A percentile compares a stretch with the other conserved stretches of the same genome.
Conservation (phyloP, 1,140 invertebrate genomes). For the Hypothenemus hampei region DNA sequence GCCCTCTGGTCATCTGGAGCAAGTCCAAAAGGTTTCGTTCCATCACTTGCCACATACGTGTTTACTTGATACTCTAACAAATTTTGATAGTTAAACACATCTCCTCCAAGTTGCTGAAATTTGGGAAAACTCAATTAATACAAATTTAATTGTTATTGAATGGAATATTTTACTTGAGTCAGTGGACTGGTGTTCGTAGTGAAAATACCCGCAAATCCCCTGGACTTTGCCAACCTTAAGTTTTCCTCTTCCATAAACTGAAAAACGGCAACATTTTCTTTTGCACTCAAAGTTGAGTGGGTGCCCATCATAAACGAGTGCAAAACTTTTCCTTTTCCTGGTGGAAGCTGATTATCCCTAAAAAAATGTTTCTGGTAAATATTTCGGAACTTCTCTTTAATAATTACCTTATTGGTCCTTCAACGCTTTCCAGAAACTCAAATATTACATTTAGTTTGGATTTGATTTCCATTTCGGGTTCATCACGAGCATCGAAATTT, state of each 20-base stretch:
- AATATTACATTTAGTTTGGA: slow-evolving; percentile 68
- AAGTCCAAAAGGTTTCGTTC: slow-evolving; percentile 63
- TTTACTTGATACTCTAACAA: slow-evolving; percentile 77
- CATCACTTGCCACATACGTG: slow-evolving; percentile 64
- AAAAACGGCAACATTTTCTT: slow-evolving; percentile 73
- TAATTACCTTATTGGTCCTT: slow-evolving; percentile 62
- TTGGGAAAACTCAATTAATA: neutral
- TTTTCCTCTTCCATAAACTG: slow-evolving; percentile 71
- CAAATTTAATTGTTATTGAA: neutral
- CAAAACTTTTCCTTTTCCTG: slow-evolving; percentile 63
- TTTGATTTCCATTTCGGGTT: slow-evolving; percentile 64
- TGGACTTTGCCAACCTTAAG: slow-evolving; percentile 57
- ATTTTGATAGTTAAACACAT: slow-evolving; percentile 75
- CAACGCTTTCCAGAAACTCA: slow-evolving; percentile 71
- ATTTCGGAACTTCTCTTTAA: slow-evolving; percentile 22
- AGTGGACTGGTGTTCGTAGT: slow-evolving; percentile 82
- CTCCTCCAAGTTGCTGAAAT: slow-evolving; percentile 69
- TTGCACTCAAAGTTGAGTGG: slow-evolving; percentile 53
- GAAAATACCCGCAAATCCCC: slow-evolving; percentile 67
- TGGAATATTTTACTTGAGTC: slow-evolving; percentile 59
- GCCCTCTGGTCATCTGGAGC: slow-evolving; percentile 70
- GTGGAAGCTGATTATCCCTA: slow-evolving; percentile 49
- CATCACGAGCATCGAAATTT: slow-evolving; percentile 74
- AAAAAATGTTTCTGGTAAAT: neutral
- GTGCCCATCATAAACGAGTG: slow-evolving; percentile 87